phyloP scores from a whole-genome alignment of 2,113 vertebrate species.

The Eonycteris spelaea region DNA sequence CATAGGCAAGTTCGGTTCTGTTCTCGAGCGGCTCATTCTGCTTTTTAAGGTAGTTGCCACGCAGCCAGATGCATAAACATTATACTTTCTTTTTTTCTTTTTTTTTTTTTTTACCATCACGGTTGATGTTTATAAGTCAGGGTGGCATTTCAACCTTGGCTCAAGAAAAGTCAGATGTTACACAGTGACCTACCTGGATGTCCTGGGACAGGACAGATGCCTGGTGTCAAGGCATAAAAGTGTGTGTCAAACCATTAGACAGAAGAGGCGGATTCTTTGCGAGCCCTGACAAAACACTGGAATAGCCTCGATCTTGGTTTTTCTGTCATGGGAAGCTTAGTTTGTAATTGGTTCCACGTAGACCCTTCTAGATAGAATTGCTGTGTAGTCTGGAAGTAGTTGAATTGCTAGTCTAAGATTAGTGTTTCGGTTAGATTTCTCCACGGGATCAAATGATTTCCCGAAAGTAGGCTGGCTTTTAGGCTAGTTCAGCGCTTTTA shows the following conservation, averaged over 20 bases:
- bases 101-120: too few relatives aligned
- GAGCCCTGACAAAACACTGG: not conserved
- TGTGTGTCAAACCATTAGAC: not conserved
- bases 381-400: not conserved
- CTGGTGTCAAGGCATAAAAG: not conserved
- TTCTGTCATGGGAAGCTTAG: not conserved
- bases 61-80: accelerated
- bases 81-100: accelerated
- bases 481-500: not conserved
- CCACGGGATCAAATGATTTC: not conserved
- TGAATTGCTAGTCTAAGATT: not conserved
- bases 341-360: not conserved
- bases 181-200: not conserved
- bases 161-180: not conserved
- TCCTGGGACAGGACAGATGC: not conserved
- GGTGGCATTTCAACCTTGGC: not conserved
- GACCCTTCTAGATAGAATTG: not conserved
- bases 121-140: accelerated
- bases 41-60: accelerated
- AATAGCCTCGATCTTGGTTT: not conserved
- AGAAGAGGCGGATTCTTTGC: not conserved
- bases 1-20: not conserved
- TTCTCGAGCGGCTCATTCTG: not conserved
- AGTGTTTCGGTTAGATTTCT: not conserved
- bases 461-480: not conserved